Evolutionary conservation across 2,888 invertebrate genomes (phyloP).

Genomic region (Eupithecia inturbata): DNA sequence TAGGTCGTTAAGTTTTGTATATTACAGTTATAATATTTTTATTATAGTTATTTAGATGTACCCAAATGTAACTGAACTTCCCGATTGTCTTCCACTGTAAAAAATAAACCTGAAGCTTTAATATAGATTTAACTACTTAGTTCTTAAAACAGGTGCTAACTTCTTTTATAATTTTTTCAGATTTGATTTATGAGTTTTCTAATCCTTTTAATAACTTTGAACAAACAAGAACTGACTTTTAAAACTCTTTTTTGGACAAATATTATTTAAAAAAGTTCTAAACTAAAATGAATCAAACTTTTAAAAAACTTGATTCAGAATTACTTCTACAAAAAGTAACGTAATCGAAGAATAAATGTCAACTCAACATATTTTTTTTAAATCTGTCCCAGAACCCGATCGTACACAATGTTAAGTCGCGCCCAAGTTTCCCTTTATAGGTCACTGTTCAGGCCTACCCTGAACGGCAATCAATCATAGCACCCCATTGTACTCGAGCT

Average conservation of each 20-base stretch:
- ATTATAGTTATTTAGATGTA: background rate
- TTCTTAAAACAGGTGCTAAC: slow-evolving; percentile 57
- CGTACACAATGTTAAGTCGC: background rate
- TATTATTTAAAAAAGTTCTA: background rate
- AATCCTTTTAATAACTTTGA: background rate
- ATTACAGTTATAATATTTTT: background rate
- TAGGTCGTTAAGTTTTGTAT: background rate
- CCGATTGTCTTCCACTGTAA: slow-evolving; percentile 69
- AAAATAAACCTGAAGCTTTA: slow-evolving; percentile 73
- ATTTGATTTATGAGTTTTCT: slow-evolving; percentile 18
- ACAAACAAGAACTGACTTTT: background rate
- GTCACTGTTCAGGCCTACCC: slow-evolving; percentile 35
- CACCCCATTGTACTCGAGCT: slow-evolving; percentile 21
- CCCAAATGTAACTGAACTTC: slow-evolving; percentile 6
- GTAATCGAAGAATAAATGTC: too few species aligned
- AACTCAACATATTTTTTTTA: background rate
- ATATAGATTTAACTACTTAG: slow-evolving; percentile 65
- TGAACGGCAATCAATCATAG: slow-evolving; percentile 42
- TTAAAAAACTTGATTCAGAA: background rate
- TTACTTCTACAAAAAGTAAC: background rate
- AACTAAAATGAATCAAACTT: background rate
- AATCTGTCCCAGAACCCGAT: background rate
- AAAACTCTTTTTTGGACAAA: background rate
- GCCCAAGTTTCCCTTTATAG: slow-evolving; percentile 24
- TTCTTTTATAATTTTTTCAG: slow-evolving; percentile 17